Evolutionary conservation across 1,140 invertebrate genomes (phyloP).

Genomic region (Zaprionus nigranus): DNA sequence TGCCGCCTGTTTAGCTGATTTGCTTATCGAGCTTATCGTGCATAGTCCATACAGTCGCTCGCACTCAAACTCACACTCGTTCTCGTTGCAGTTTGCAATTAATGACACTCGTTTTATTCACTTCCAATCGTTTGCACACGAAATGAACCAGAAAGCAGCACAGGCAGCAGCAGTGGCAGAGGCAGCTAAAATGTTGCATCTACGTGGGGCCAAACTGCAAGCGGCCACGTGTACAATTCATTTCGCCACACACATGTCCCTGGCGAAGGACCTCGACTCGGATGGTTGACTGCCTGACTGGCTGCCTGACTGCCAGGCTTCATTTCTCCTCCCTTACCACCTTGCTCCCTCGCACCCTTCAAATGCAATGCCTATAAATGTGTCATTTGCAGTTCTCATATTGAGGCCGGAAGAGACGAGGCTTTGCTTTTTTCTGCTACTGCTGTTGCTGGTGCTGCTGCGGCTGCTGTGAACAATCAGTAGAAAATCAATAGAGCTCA

Average conservation of each 20-base stretch:
- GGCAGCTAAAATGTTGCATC: constrained; percentile 61
- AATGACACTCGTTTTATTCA: constrained; percentile 73
- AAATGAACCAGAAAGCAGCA: constrained; percentile 75
- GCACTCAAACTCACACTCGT: neutral
- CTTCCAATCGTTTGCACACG: constrained; percentile 75
- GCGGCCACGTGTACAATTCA: constrained; percentile 24
- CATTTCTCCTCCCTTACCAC: neutral
- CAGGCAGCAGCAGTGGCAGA: constrained; percentile 6
- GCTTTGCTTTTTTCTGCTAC: neutral
- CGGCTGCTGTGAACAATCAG: constrained; percentile 11
- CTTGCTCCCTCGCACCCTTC: neutral
- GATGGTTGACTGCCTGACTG: neutral
- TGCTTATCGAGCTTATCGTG: constrained; percentile 12
- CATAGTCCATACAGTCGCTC: neutral
- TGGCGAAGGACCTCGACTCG: constrained; percentile 1
- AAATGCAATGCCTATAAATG: constrained; percentile 37
- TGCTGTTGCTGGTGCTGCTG: neutral
- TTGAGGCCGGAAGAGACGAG: constrained; percentile 42
- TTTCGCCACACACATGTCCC: constrained; percentile 10
- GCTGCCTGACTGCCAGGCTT: neutral
- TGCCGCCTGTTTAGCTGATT: constrained; percentile 7
- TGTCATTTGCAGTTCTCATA: constrained; percentile 66
- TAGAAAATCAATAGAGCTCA: constrained; percentile 52
- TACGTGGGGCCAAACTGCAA: constrained; percentile 34
- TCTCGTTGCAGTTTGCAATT: constrained; percentile 64